Conservation (phyloP, 1,140 invertebrate species). For the Anthonomus grandis region DNA sequence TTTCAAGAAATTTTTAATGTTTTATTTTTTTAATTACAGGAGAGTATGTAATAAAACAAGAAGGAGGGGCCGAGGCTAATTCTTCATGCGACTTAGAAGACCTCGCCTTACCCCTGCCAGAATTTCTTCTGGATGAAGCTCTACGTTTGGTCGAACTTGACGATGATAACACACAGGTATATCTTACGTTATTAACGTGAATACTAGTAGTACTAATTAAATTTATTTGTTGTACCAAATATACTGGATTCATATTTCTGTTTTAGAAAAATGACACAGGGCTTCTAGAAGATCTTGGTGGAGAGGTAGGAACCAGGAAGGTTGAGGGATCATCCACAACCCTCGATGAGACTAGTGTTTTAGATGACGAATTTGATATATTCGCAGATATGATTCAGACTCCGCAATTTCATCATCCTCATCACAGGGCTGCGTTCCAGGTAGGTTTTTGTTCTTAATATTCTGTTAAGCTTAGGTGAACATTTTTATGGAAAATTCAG, state of each 20-base stretch:
- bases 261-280: slow-evolving; percentile 40
- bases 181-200: too few relatives aligned
- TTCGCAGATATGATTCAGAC: slow-evolving; percentile 64
- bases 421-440: slow-evolving; percentile 58
- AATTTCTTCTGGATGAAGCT: slow-evolving; percentile 70
- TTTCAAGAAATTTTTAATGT: too few relatives aligned
- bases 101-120: slow-evolving; percentile 52
- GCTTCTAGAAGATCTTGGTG: slow-evolving; percentile 24
- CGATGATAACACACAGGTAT: slow-evolving; percentile 56
- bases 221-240: slow-evolving; percentile 22
- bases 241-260: neutral
- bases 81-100: slow-evolving; percentile 47
- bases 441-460: slow-evolving; percentile 46
- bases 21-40: slow-evolving; percentile 49
- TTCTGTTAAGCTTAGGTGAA: too few relatives aligned
- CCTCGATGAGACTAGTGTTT: slow-evolving; percentile 25
- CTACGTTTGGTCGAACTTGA: slow-evolving; percentile 69
- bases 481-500: too few relatives aligned
- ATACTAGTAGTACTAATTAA: too few relatives aligned
- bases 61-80: slow-evolving; percentile 38
- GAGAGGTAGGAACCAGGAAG: slow-evolving; percentile 12
- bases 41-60: slow-evolving; percentile 60
- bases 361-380: slow-evolving; percentile 50
- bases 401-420: slow-evolving; percentile 61
- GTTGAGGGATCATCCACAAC: neutral